Conservation (phyloP, 1,140 invertebrate species). For the Nomia melanderi region DNA sequence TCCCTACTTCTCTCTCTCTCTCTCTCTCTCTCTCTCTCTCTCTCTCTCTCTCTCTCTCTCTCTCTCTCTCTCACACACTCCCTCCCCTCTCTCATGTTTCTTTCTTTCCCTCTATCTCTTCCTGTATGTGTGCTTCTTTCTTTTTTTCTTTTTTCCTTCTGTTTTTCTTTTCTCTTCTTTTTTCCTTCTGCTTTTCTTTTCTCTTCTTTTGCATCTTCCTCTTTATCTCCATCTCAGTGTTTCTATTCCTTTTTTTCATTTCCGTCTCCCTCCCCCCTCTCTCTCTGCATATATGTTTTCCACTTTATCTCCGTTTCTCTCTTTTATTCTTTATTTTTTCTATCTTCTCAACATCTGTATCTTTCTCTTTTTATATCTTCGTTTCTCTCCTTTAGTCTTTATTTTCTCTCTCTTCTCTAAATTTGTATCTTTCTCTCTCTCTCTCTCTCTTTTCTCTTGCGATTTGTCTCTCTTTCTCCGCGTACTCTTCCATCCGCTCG, state of each 20-base stretch:
- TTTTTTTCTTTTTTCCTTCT: not conserved
- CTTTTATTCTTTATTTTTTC: not conserved
- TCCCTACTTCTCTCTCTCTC: not conserved
- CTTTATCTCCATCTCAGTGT: not conserved
- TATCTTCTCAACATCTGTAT: not conserved
- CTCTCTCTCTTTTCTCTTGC: not conserved
- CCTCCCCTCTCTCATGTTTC: too few relatives aligned
- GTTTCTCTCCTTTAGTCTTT: too few relatives aligned
- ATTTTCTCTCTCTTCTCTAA: not conserved
- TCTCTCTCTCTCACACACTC: not conserved
- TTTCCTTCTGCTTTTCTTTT: constrained; percentile 16
- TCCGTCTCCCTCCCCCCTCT: not conserved
- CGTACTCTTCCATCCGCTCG: too few relatives aligned
- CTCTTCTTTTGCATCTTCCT: not conserved
- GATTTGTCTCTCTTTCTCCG: constrained; percentile 12
- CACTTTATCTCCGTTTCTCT: constrained; percentile 8
- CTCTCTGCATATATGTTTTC: not conserved
- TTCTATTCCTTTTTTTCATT: not conserved
- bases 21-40: not conserved
- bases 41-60: not conserved
- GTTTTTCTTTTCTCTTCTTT: not conserved
- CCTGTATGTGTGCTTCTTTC: too few relatives aligned
- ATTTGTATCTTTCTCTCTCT: not conserved
- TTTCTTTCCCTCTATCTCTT: constrained; percentile 23
- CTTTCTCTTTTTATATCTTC: not conserved